phyloP scores from a whole-genome alignment of 2,888 invertebrate genomes.

The Melikaiella ostensackeni region DNA sequence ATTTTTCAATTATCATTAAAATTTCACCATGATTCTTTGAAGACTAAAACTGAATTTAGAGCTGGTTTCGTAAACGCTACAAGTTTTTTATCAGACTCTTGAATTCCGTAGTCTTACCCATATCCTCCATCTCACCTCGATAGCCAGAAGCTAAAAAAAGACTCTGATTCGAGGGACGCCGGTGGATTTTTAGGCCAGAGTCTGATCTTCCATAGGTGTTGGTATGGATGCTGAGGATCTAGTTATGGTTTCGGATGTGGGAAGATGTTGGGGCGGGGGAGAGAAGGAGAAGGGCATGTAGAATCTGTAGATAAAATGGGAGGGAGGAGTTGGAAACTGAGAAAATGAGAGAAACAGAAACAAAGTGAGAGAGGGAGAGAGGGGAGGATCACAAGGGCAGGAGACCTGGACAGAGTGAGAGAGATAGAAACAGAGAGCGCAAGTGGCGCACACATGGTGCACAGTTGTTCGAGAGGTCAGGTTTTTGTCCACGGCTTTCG shows the following conservation, averaged over 20 bases:
- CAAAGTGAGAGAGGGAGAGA: slow-evolving; percentile 40
- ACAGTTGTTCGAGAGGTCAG: slow-evolving; percentile 77
- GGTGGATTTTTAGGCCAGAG: slow-evolving; percentile 7
- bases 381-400: slow-evolving; percentile 36
- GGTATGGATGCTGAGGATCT: slow-evolving; percentile 20
- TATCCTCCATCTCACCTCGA: slow-evolving; percentile 4
- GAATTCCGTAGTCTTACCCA: neutral
- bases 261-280: neutral
- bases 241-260: slow-evolving; percentile 24
- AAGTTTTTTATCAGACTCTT: neutral
- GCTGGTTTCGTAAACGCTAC: neutral
- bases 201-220: slow-evolving; percentile 24
- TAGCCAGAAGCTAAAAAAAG: slow-evolving; percentile 26
- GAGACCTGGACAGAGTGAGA: slow-evolving; percentile 46
- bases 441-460: slow-evolving; percentile 77
- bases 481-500: slow-evolving; percentile 74
- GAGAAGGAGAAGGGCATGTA: slow-evolving; percentile 1
- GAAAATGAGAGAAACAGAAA: slow-evolving; percentile 50
- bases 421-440: slow-evolving; percentile 58
- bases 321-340: slow-evolving; percentile 15
- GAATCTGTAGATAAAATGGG: slow-evolving; percentile 20
- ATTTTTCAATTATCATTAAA: too few species aligned
- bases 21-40: neutral
- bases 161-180: slow-evolving; percentile 22
- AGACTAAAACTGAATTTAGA: neutral